Base-by-base conservation (phyloP, 1,140 invertebrate species). In the Dendrolimus kikuchii region DNA sequence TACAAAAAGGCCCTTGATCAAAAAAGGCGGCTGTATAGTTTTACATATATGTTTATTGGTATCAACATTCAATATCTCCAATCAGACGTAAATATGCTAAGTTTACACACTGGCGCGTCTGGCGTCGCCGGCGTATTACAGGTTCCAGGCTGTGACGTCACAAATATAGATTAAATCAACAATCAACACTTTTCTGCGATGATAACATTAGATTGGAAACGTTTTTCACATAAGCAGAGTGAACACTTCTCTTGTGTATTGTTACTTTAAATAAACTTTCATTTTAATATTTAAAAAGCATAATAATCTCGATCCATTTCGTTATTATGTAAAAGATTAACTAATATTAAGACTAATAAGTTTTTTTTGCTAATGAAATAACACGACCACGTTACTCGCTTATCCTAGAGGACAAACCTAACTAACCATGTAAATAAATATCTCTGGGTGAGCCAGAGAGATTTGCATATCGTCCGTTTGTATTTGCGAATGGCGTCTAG, bases 401-500 rank as follows among this genome's bases (percentile, higher is more conserved):
- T 54, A 49, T 59, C 50, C 51, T 48, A 9, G 38, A 61, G 56
- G 59, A 55, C 58, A 59, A 56, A 53, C 55, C 60, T 58, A 59
- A 43, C 59, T 51, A 61, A 55, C 52, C 51, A 57, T 59, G 53
- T 54, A 66, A 68, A 68, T 54, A 66, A 68, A 68, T 68, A 51
- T 44, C 60, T 51, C 63, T 51, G 58, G 59, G 51, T 61, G 60
- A 60, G 68, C 62, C 55, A 52, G 57, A 53, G 46, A 66, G 51
- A 79, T 81, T 81, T 77, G 70, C 76, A 81, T 81, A 69, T 59
- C 60, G 64, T 68, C 69, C 67, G 67, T 67, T 67, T 71, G 65
- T 76, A 66, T 80, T 82, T 80, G 65, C 71, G 60, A 68, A 74
- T 62, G 61, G 60, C 68, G 59, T 74, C 70, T 76, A 77, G 65